Percentiles rank a stretch among this genome's conserved stretches.
phyloP scores from a whole-genome alignment of 2,113 vertebrate genomes.

The human region GRCh38 chr17:40582001-40582500 shows the following conservation, averaged over 20 bases:
- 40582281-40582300: neutral
- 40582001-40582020: neutral
- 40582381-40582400: neutral
- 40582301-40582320: neutral
- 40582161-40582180: neutral
- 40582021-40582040: too few species aligned
- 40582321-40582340: neutral
- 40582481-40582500: neutral
- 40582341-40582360: neutral
- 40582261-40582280: neutral
- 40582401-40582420: neutral
- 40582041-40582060: neutral
- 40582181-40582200: neutral
- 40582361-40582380: too few species aligned
- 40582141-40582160: neutral
- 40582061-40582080: neutral
- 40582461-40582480: slow-evolving; percentile 63
- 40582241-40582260: neutral
- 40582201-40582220: neutral
- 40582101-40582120: neutral
- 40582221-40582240: neutral
- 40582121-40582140: neutral
- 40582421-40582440: neutral
- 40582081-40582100: neutral
- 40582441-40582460: slow-evolving; percentile 51